phyloP scores from a whole-genome alignment of 92 coral and sea anemone genomes.

The Bergia puertoricense region DNA sequence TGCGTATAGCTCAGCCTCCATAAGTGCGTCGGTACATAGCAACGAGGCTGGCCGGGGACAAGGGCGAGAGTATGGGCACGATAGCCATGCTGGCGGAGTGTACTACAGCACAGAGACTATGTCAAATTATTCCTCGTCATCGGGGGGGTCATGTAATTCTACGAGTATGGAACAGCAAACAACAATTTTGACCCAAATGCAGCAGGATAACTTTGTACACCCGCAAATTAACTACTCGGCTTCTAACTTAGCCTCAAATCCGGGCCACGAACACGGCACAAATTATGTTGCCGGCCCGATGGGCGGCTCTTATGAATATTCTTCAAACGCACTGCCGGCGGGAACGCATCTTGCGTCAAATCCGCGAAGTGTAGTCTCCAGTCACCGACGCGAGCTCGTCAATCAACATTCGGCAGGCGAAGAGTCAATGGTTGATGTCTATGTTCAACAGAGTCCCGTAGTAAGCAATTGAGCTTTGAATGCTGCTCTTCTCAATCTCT shows the following conservation, averaged over 20 bases:
- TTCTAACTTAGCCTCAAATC: constrained; percentile 61
- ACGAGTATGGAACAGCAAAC: constrained; percentile 76
- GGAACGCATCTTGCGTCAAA: constrained; percentile 76
- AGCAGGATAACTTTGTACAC: constrained; percentile 36
- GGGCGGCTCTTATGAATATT: constrained; percentile 54
- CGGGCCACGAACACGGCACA: constrained; percentile 67
- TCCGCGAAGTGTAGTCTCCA: constrained; percentile 70
- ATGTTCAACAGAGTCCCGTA: constrained; percentile 98
- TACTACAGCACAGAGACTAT: constrained; percentile 87
- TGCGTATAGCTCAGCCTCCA: constrained; percentile 86
- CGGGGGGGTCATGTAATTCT: constrained; percentile 72
- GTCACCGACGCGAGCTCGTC: constrained; percentile 80
- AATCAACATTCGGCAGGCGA: constrained; percentile 90
- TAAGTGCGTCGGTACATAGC: constrained; percentile 72
- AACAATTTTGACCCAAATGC: constrained; percentile 45
- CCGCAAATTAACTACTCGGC: constrained; percentile 68
- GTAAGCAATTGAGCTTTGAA: constrained; percentile 75
- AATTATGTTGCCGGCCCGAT: constrained; percentile 51
- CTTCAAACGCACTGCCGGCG: constrained; percentile 48
- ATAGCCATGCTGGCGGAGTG: constrained; percentile 61
- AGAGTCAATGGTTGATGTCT: constrained; percentile 98
- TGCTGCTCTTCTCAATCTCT: neutral
- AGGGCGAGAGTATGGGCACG: constrained; percentile 69
- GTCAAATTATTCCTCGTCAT: constrained; percentile 87
- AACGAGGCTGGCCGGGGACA: constrained; percentile 76